Evolutionary conservation across 2,113 vertebrate species (phyloP).

Genomic region (Acinonyx jubatus): DNA sequence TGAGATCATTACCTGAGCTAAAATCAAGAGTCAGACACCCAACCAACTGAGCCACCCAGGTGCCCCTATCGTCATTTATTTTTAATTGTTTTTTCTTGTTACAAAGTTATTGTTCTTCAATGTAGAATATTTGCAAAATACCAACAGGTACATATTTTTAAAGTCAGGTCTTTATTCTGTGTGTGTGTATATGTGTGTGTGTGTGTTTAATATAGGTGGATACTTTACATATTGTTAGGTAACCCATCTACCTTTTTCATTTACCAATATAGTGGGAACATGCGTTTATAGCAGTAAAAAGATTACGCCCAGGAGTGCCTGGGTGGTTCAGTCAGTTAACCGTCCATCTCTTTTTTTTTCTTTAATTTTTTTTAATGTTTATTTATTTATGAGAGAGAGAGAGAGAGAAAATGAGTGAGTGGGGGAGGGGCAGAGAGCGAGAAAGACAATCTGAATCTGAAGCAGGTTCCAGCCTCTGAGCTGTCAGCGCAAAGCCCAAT

Average conservation of each 20-base stretch:
- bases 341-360: too few species aligned
- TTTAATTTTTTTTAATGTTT: too few species aligned
- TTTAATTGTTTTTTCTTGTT: neutral
- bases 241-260: neutral
- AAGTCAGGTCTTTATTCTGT: neutral
- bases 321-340: too few species aligned
- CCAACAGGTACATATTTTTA: neutral
- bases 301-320: neutral
- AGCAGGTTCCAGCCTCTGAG: too few species aligned
- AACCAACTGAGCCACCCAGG: neutral
- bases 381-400: too few species aligned
- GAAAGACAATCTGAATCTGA: too few species aligned
- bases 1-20: neutral
- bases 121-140: slow-evolving; percentile 22
- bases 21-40: neutral
- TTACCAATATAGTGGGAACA: neutral
- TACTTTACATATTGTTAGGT: neutral
- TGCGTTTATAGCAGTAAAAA: slow-evolving; percentile 8
- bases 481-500: too few species aligned
- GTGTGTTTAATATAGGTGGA: neutral
- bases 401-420: too few species aligned
- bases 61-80: neutral
- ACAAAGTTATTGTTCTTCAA: neutral
- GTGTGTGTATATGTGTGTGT: neutral
- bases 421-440: too few species aligned